Evolutionary conservation across 2,888 invertebrate genomes (phyloP).

Genomic region (Lasioglossum villosulum): DNA sequence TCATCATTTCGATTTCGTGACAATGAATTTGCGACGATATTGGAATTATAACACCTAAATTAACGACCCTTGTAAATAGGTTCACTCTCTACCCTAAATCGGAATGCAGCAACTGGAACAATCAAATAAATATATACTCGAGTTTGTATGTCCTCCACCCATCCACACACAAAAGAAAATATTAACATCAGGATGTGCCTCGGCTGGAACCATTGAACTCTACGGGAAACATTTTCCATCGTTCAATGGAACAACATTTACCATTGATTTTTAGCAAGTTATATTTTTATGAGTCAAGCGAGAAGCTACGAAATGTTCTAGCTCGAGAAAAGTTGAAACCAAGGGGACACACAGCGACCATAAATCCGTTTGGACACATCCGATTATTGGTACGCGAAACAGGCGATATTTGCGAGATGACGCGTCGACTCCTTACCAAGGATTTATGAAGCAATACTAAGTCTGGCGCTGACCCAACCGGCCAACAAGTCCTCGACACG

Average conservation of each 20-base stretch:
- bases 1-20: not conserved
- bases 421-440: constrained; percentile 76
- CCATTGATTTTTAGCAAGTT: not conserved
- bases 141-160: not conserved
- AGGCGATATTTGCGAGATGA: constrained; percentile 73
- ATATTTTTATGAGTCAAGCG: not conserved
- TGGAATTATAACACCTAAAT: not conserved
- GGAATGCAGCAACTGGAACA: not conserved
- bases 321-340: not conserved
- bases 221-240: too few species aligned
- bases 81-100: not conserved
- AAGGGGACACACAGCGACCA: constrained; percentile 24
- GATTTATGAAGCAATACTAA: constrained; percentile 82
- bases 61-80: not conserved
- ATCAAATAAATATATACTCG: not conserved
- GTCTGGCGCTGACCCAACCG: constrained; percentile 79
- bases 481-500: constrained; percentile 74
- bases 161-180: not conserved
- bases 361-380: constrained; percentile 77
- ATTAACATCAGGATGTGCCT: not conserved
- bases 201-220: too few species aligned
- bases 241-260: not conserved
- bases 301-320: not conserved
- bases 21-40: not conserved
- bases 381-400: constrained; percentile 79